phyloP scores from a whole-genome alignment of 2,113 vertebrate species.

The Gorsachius goisagi region DNA sequence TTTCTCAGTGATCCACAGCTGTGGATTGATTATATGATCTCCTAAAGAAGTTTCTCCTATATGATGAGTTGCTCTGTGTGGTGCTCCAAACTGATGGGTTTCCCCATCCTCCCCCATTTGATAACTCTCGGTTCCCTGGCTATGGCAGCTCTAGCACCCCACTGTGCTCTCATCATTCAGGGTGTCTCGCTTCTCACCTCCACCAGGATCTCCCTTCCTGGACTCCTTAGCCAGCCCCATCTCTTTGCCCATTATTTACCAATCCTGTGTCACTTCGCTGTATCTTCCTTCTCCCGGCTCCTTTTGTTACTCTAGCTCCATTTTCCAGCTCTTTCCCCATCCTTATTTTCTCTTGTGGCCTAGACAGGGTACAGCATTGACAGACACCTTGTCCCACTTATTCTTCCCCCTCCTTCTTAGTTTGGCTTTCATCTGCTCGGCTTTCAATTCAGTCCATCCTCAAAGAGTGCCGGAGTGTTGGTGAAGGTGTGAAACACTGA shows the following conservation, averaged over 20 bases:
- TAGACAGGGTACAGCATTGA: neutral
- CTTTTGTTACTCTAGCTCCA: neutral
- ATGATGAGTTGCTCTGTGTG: fast-evolving
- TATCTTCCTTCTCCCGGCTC: neutral
- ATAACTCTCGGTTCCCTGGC: neutral
- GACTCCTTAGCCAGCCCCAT: neutral
- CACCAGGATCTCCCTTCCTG: neutral
- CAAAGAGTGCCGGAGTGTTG: neutral
- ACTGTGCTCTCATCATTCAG: neutral
- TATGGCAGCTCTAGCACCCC: neutral
- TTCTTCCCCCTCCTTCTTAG: neutral
- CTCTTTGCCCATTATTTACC: neutral
- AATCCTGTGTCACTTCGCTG: neutral
- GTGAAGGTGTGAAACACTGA: neutral
- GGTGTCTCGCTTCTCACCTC: neutral
- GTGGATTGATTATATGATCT: neutral
- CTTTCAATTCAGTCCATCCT: neutral
- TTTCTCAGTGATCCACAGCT: neutral
- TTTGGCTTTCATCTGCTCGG: neutral
- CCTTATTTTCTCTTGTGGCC: neutral
- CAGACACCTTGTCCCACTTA: neutral
- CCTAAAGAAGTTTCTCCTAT: neutral
- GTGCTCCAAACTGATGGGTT: neutral
- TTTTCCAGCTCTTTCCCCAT: neutral
- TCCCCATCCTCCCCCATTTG: neutral